Evolutionary conservation across 2,797 vertebrate species (phyloP).

Genomic region (Centropyge bicolor): DNA sequence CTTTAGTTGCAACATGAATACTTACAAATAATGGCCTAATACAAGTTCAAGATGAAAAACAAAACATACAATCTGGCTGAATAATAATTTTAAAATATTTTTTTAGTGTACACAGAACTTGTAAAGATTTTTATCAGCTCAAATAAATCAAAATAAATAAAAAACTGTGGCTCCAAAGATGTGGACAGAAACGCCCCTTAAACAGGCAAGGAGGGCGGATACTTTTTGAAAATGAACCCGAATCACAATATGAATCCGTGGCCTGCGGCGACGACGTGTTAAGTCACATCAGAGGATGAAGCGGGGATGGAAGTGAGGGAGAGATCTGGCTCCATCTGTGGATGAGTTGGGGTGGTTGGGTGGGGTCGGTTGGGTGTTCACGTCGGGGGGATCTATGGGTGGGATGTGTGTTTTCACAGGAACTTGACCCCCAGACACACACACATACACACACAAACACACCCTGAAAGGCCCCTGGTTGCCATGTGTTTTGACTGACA

Average conservation of each 20-base stretch:
- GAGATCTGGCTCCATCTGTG: conserved; percentile 57
- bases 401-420: conserved; percentile 77
- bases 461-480: conserved; percentile 69
- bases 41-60: too few relatives aligned
- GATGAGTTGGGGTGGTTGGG: conserved; percentile 34
- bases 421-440: conserved; percentile 76
- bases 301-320: conserved; percentile 11
- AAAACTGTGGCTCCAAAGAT: neutral
- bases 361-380: conserved; percentile 9
- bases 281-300: conserved; percentile 51
- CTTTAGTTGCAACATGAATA: too few relatives aligned
- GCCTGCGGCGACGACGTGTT: conserved; percentile 63
- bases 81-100: too few relatives aligned
- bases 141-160: neutral
- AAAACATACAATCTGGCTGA: too few relatives aligned
- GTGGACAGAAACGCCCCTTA: conserved; percentile 6
- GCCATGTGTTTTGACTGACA: conserved; percentile 84
- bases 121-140: neutral
- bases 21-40: too few relatives aligned
- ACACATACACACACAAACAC: conserved; percentile 51
- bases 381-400: conserved; percentile 59
- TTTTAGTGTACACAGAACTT: too few relatives aligned
- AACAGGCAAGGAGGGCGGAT: neutral
- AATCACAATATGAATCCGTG: conserved; percentile 28
- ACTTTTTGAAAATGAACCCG: conserved; percentile 34